Base-by-base conservation (phyloP, 1,140 invertebrate genomes). In the Daktulosphaira vitifoliae region DNA sequence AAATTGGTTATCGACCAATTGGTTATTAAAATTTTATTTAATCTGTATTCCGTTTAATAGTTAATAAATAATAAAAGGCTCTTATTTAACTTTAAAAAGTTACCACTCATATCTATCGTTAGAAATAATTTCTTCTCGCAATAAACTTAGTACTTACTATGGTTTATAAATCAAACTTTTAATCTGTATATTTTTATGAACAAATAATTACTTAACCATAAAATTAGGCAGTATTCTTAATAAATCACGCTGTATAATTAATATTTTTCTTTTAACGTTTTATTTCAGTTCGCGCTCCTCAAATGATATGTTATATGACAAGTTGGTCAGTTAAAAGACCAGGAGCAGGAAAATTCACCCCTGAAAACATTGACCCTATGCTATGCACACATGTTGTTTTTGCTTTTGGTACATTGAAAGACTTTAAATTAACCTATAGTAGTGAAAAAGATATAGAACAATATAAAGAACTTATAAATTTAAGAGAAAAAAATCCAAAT, bases 311-410 rank as follows among this genome's bases (percentile, higher is more conserved):
- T 74, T 97, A 96, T 73, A 81, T 92, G 73, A 95, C 94, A 2
- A 95, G 89, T 69, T 96, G 93, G 93, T 91, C 92, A 0, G 83
- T 88, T 66, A 95, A 93, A 73, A 79, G 92, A 49, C 86, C 90
- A 0, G 88, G 88, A 44, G 80, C 82, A 22, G 92, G 90, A 7
- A 87, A 87, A 74, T 96, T 95, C 75, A 81, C 81, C 48, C 89
- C 92, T 0, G 88, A 92, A 68, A 86, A 95, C 72, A 84, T 97
- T 11, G 89, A 96, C 73, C 78, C 91, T 0, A 81, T 75, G 20
- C 83, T 96, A 0, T 98, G 94, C 74, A 96, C 91, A 0, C 92
- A 96, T 75, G 78, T 97, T 16, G 86, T 97, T 23, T 96, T 91
- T 72, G 90, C 92, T 2, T 96, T 96, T 73, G 92, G 91, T 1